Evolutionary conservation across 2,797 vertebrate species (phyloP), one percentile per base, ranked within the genome.

Genomic region (Amniataba percoides): DNA sequence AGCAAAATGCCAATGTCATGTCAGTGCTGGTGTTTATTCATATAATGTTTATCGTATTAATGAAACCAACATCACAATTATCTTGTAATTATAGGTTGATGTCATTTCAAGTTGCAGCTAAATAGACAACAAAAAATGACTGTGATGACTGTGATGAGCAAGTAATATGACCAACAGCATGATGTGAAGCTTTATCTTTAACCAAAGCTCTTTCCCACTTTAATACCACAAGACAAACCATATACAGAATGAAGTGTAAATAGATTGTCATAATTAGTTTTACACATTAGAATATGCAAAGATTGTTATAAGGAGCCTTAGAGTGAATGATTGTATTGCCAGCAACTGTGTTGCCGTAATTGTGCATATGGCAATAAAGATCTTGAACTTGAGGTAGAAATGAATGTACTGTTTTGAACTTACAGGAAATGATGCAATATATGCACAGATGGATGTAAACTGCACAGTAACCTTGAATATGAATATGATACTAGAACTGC

Each of bases 391-490:
- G 34, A 36, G 8, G 7, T 36, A 7, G 34, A 31, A 52, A 51
- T 46, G 0, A n/a, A 5, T 40, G 2, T 13, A 19, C 4, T 45
- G 42, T 23, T 48, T 55, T 62, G 42, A 10, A 48, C 31, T 43
- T 7, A 77, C 42, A 34, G 31, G 31, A 64, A 70, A 25, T 78
- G 75, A 70, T 82, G 80, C 75, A 78, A 82, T n/a, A 9, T 16
- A 18, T 11, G 39, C 68, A 58, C 74, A 69, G 23, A 46, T 59
- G 65, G 23, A 72, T 74, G 75, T 56, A 78, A 74, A 81, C 12
- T n/a, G 18, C 23, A 53, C 2, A 12, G 25, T 68, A 48, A 62
- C 69, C 80, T 69, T 55, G 21, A 34, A 48, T 31, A 31, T 31
- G 27, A 31, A 31, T 31, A 31, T 31, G 27, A 46, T 27, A 34